phyloP scores from a whole-genome alignment of 2,113 vertebrate species.

The Micromys minutus region DNA sequence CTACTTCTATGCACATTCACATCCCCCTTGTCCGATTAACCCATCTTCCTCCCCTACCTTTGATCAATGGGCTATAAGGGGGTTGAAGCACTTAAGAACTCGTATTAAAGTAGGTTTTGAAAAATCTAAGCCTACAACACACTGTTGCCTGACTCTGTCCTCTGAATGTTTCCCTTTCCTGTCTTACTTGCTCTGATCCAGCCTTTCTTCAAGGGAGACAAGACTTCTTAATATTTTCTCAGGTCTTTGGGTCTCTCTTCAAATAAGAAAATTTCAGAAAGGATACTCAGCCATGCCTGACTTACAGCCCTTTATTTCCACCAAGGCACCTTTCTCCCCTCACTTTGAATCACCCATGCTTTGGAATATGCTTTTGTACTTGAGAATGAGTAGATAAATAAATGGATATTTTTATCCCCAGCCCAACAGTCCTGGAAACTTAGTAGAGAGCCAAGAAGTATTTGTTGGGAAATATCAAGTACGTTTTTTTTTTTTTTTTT shows the following conservation, averaged over 20 bases:
- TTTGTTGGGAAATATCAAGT: background rate
- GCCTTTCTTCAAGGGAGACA: background rate
- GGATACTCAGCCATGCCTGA: background rate
- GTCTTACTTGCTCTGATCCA: background rate
- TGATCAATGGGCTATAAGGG: too few relatives aligned
- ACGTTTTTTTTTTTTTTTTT: too few relatives aligned
- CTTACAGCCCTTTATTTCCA: background rate
- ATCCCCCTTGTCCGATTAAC: too few relatives aligned
- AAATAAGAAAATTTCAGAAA: background rate
- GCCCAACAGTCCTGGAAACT: background rate
- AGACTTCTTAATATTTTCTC: background rate
- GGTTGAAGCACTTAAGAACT: too few relatives aligned
- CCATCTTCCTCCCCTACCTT: too few relatives aligned
- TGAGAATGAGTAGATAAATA: background rate
- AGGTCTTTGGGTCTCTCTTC: background rate
- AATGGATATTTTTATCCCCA: background rate
- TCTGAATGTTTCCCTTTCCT: background rate
- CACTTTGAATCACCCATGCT: background rate
- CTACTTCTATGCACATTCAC: too few relatives aligned
- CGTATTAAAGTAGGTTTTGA: too few relatives aligned
- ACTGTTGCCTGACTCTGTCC: background rate
- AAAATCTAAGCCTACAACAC: too few relatives aligned
- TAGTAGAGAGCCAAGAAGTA: background rate
- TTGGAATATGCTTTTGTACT: background rate
- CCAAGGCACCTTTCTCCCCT: fast-evolving